A percentile compares a stretch with the other conserved stretches of the same genome.
Conservation (phyloP, 2,113 vertebrate genomes). For the Podarcis muralis region DNA sequence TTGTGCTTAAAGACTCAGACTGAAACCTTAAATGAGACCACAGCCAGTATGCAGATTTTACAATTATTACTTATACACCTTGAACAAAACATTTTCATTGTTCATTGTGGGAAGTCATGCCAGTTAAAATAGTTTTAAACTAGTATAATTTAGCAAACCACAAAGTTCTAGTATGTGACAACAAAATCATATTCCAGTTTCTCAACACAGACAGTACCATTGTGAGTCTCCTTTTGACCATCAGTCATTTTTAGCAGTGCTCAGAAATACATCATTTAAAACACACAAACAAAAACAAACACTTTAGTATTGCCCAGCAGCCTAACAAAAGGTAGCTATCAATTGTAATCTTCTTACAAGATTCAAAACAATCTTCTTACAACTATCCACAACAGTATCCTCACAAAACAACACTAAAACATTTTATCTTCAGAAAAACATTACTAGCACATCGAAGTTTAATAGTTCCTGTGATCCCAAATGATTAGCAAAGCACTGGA, state of each 20-base stretch:
- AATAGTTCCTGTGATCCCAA: background rate
- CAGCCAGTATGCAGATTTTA: background rate
- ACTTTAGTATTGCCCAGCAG: background rate
- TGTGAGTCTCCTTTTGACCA: background rate
- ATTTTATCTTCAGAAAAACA: background rate
- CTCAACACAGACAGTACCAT: background rate
- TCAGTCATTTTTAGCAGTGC: background rate
- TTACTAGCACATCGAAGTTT: background rate
- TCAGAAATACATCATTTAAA: background rate
- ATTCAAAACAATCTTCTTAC: background rate
- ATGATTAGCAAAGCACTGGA: background rate
- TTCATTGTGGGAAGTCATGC: background rate
- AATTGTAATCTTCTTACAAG: background rate
- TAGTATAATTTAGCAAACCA: background rate
- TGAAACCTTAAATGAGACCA: background rate
- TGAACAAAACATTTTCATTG: background rate
- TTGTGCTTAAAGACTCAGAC: background rate
- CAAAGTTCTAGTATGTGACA: background rate
- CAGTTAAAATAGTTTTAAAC: background rate
- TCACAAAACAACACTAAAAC: background rate
- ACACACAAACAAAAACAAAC: background rate
- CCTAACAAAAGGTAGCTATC: background rate
- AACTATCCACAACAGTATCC: background rate
- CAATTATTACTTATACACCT: background rate
- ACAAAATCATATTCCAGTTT: background rate